Base-by-base conservation (phyloP, 2,113 vertebrate genomes). In the Argyrosomus japonicus region DNA sequence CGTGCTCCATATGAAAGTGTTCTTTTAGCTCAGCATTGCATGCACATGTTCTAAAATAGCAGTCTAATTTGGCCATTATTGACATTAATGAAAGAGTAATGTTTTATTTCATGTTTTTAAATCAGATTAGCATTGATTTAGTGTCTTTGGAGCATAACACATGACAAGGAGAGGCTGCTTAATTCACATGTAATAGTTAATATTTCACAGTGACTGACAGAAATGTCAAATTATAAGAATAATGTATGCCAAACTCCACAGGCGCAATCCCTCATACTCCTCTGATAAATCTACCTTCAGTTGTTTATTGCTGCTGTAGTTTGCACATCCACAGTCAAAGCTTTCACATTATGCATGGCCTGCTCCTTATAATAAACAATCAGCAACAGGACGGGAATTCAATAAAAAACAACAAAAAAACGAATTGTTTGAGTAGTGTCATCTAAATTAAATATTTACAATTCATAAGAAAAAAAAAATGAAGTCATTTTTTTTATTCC, bases 111-210 rank as follows among this genome's bases (percentile, higher is more conserved):
- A 69, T 84, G 50, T 81, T 79, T 83, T 65, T 51, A 78, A 73
- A 87, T 82, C 51, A 62, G 75, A 86, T 86, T 51, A 75, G 60
- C 57, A 91, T 57, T 75, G 87, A 89, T 89, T 88, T 82, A 57
- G 45, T 71, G 81, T 85, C 82, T 47, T 67, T 45, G 50, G 36
- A 73, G 57, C 62, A 69, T 43, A 77, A 75, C 77, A 71, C 79
- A 84, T 25, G 62, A 64, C 3, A 27, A n/a, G 65, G 57, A 76
- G 63, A 68, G 71, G 76, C 82, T 88, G 68, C 64, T 86, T 88
- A 67, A 87, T 83, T 85, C 86, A 85, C 54, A 58, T 71, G 62
- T 76, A 68, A 77, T 69, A 57, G 62, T 82, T 81, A 60, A 76
- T 79, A 77, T 87, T 88, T 88, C 53, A 81, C 45, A 48, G 45